A percentile compares a stretch with the other conserved stretches of the same genome.
These are phyloP conservation scores for Puntigrus tetrazona DNA, from an alignment of 2,113 vertebrate species.

Conservation along the genomic window DNA sequence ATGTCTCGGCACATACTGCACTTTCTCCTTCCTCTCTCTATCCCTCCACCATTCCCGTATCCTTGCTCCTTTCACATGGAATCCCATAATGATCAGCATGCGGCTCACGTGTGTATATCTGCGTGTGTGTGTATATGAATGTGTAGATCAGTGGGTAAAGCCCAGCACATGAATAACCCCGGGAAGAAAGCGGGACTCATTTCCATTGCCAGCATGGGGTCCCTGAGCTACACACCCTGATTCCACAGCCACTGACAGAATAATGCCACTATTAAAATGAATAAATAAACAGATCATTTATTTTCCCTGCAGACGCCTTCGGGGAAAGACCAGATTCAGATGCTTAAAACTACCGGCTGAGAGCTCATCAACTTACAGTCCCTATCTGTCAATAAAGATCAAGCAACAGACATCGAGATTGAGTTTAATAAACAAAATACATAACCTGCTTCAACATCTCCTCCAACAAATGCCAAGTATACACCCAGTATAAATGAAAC, in stretches of 20 bases:
- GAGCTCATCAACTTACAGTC: constrained; percentile 49
- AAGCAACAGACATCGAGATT: constrained; percentile 21
- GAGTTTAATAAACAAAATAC: not conserved
- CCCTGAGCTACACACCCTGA: constrained; percentile 39
- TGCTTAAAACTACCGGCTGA: constrained; percentile 55
- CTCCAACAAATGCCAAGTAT: not conserved
- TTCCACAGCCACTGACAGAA: constrained; percentile 57
- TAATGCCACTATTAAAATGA: constrained; percentile 62
- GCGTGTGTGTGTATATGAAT: constrained; percentile 9
- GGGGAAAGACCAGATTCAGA: constrained; percentile 52
- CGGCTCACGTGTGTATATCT: not conserved
- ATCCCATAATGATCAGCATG: constrained; percentile 6
- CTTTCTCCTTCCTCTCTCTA: too few relatives aligned
- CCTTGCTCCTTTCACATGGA: not conserved
- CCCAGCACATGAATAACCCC: constrained; percentile 45
- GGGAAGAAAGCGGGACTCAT: constrained; percentile 63
- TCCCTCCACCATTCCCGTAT: not conserved
- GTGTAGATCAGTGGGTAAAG: constrained; percentile 14
- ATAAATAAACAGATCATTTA: constrained; percentile 71
- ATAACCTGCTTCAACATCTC: constrained; percentile 9
- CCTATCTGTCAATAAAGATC: constrained; percentile 36
- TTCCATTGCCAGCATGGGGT: constrained; percentile 67
- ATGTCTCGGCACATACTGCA: not conserved
- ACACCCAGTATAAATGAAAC: not conserved
- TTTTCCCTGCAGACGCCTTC: constrained; percentile 61